Evolutionary conservation across 2,797 vertebrate genomes (phyloP).

Genomic region (Ceryle rudis): DNA sequence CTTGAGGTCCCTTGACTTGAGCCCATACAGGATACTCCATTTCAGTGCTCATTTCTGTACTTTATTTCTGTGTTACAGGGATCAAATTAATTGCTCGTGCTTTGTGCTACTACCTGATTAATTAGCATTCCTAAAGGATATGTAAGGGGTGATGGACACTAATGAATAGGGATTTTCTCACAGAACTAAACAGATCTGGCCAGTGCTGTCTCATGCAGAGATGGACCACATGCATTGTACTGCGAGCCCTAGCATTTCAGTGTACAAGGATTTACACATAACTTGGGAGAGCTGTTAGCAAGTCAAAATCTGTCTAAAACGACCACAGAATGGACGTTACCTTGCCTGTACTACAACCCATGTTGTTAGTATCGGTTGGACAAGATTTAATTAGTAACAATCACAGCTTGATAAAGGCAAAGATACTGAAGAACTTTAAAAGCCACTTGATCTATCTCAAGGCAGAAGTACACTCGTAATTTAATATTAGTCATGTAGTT

Average conservation of each 20-base stretch:
- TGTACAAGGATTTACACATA: background rate
- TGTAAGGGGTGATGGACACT: background rate
- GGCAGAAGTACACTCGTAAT: background rate
- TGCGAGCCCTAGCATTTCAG: background rate
- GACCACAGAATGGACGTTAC: background rate
- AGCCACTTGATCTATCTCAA: slow-evolving; percentile 26
- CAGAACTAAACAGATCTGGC: background rate
- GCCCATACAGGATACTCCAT: background rate
- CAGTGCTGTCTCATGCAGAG: background rate
- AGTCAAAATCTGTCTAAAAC: background rate
- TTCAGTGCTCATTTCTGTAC: background rate
- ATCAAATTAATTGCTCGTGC: background rate
- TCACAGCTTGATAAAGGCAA: background rate
- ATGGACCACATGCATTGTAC: accelerated
- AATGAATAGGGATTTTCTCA: background rate
- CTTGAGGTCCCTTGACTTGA: background rate
- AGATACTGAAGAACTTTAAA: slow-evolving; percentile 30
- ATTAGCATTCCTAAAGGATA: background rate
- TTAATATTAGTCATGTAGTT: background rate
- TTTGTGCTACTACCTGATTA: background rate
- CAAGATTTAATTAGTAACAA: background rate
- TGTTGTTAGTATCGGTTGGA: background rate
- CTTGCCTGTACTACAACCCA: background rate
- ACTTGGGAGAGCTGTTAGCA: background rate
- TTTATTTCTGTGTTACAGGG: background rate